Evolutionary conservation across 2,888 invertebrate genomes (phyloP).

Genomic region (Sialis fuliginosa): DNA sequence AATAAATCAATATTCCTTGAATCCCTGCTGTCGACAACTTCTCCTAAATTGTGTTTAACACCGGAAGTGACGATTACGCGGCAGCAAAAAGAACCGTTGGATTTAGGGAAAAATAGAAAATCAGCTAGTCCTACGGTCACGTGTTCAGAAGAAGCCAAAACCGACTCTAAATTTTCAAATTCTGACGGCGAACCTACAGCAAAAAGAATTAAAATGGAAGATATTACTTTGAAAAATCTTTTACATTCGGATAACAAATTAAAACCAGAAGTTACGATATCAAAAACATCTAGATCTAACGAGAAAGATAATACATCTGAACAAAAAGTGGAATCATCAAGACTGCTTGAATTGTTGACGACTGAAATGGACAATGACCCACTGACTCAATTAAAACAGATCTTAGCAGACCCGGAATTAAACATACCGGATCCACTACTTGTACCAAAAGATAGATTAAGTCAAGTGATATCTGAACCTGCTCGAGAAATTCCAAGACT

Average conservation of each 20-base stretch:
- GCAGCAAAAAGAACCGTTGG: constrained; percentile 44
- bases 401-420: constrained; percentile 45
- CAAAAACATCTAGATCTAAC: constrained; percentile 26
- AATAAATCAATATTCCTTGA: constrained; percentile 38
- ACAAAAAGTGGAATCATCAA: constrained; percentile 20
- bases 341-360: constrained; percentile 26
- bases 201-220: constrained; percentile 31
- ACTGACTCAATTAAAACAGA: constrained; percentile 48
- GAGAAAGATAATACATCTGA: constrained; percentile 16
- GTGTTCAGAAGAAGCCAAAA: constrained; percentile 55
- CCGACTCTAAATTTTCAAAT: constrained; percentile 20
- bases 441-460: constrained; percentile 58
- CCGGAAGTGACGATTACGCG: constrained; percentile 31
- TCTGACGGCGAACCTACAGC: constrained; percentile 25
- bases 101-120: constrained; percentile 47
- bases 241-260: constrained; percentile 26
- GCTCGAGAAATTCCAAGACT: constrained; percentile 61
- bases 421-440: constrained; percentile 67
- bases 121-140: constrained; percentile 54
- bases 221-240: constrained; percentile 29
- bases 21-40: constrained; percentile 38
- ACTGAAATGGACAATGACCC: constrained; percentile 38
- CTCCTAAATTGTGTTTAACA: constrained; percentile 34
- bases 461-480: constrained; percentile 51
- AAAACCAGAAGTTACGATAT: constrained; percentile 23